phyloP scores from a whole-genome alignment of 2,113 vertebrate species.

The Onychostoma macrolepis region DNA sequence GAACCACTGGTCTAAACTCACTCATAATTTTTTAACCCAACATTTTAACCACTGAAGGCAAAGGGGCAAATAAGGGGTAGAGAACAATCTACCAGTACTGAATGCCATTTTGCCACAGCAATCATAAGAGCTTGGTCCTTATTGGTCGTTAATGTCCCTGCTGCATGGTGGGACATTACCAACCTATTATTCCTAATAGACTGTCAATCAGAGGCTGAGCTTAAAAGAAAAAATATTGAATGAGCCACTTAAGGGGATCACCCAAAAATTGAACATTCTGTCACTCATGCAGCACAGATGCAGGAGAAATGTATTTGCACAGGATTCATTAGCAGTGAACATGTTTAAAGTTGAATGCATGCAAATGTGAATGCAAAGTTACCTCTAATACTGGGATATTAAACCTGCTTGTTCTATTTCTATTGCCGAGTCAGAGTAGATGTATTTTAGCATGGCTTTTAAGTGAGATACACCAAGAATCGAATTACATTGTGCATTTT shows the following conservation, averaged over 20 bases:
- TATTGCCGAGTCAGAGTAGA: background rate
- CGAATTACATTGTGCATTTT: background rate
- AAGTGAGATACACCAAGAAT: background rate
- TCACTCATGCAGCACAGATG: background rate
- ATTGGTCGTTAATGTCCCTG: background rate
- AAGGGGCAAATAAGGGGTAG: background rate
- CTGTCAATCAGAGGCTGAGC: background rate
- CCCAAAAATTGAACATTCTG: background rate
- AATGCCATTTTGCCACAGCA: background rate
- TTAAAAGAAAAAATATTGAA: background rate
- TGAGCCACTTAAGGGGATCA: background rate
- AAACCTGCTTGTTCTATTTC: background rate
- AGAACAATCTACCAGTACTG: background rate
- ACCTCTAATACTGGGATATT: background rate
- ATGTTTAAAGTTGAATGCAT: background rate
- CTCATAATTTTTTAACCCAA: background rate
- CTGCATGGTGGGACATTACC: conserved; percentile 36
- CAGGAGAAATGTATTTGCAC: background rate
- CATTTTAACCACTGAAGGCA: background rate
- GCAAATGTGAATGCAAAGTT: background rate
- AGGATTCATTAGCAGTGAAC: background rate
- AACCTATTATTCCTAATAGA: background rate
- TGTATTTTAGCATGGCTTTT: background rate
- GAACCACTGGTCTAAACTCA: background rate
- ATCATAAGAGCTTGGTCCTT: background rate